Evolutionary conservation across 2,797 vertebrate species (phyloP).

Genomic region (Xenentodon cancila): DNA sequence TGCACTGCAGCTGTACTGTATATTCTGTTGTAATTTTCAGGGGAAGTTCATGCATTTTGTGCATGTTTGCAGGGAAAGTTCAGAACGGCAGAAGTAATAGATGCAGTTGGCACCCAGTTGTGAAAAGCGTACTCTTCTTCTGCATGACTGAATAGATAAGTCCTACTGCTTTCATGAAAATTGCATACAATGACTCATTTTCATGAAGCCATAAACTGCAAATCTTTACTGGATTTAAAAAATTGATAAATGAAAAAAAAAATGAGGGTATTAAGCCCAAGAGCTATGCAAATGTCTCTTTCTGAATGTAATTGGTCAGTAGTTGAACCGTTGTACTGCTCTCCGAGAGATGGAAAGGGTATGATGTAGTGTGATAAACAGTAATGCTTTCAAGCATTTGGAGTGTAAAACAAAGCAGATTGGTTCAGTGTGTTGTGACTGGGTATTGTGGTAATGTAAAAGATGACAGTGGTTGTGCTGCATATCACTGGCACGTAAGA

Average conservation of each 20-base stretch:
- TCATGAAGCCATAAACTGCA: conserved; percentile 2
- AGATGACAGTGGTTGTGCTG: no score
- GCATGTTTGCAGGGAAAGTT: conserved; percentile 18
- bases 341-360: no score
- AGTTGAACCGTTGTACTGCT: background rate
- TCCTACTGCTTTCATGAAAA: conserved; percentile 13
- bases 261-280: background rate
- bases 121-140: conserved; percentile 19
- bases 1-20: conserved; percentile 10
- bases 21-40: conserved; percentile 25
- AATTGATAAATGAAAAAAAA: background rate
- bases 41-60: conserved; percentile 13
- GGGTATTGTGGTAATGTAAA: no score
- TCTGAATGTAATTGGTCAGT: background rate
- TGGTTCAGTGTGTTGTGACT: no score
- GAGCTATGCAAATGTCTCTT: background rate
- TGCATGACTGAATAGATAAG: conserved; percentile 15
- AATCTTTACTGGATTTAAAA: background rate
- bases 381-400: no score
- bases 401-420: no score
- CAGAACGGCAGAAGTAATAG: conserved; percentile 17
- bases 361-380: no score
- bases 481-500: no score
- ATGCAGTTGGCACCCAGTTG: conserved; percentile 20
- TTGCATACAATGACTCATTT: conserved; percentile 2